phyloP scores from a whole-genome alignment of 92 coral and sea anemone genomes.

The Epizoanthus stellaris region DNA sequence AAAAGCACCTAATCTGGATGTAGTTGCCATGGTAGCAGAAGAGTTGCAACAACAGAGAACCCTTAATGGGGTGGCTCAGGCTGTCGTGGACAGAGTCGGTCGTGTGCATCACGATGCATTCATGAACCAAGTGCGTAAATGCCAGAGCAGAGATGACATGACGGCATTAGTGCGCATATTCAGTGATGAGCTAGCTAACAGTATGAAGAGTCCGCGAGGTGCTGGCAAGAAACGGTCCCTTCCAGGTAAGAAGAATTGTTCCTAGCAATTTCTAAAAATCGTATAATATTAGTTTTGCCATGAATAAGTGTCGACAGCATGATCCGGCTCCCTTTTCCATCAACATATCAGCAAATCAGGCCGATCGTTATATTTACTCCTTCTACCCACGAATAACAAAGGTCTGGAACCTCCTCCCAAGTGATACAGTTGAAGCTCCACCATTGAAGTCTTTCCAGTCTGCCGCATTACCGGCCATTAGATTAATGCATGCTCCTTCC shows the following conservation, averaged over 20 bases:
- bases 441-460: no score
- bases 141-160: conserved; percentile 98
- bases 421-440: no score
- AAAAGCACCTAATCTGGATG: conserved; percentile 74
- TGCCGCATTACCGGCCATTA: no score
- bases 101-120: conserved; percentile 90
- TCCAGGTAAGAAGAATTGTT: conserved; percentile 52
- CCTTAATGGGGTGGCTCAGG: conserved; percentile 94
- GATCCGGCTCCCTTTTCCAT: no score
- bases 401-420: no score
- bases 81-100: conserved; percentile 94
- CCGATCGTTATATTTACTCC: no score
- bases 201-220: conserved; percentile 85
- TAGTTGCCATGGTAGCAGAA: conserved; percentile 77
- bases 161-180: conserved; percentile 82
- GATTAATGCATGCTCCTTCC: no score
- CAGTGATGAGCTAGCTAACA: conserved; percentile 77
- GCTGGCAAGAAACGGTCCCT: conserved; percentile 51
- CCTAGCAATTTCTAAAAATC: no score
- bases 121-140: conserved; percentile 81
- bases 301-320: no score
- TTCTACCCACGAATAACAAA: no score
- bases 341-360: no score
- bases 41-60: conserved; percentile 89
- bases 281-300: no score